phyloP scores from a whole-genome alignment of 2,113 vertebrate genomes.

The Tylochromis polylepis region DNA sequence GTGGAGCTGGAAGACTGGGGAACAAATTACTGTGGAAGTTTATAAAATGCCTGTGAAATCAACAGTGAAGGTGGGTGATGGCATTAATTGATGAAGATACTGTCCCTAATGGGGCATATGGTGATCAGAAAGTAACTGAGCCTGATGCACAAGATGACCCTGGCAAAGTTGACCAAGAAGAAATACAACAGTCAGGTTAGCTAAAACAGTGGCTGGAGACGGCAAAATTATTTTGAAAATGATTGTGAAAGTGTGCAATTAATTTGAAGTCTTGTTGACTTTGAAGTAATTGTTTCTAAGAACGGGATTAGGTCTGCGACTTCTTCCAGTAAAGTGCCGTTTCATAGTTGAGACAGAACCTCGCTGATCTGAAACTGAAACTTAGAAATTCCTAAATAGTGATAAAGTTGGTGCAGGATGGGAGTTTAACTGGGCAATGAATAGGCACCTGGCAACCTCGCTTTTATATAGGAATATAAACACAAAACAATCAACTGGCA shows the following conservation, averaged over 20 bases:
- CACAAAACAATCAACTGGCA: not conserved
- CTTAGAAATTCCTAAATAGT: not conserved
- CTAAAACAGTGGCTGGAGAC: not conserved
- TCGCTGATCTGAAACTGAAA: not conserved
- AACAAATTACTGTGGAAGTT: not conserved
- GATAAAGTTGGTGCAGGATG: not conserved
- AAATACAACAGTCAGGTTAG: not conserved
- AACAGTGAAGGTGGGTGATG: accelerated
- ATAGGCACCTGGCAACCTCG: accelerated
- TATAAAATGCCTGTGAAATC: not conserved
- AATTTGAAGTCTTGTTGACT: not conserved
- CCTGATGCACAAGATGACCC: not conserved
- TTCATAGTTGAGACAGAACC: not conserved
- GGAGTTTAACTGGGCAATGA: not conserved
- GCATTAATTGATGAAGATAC: not conserved
- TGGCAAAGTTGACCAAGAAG: not conserved
- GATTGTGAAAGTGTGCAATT: not conserved
- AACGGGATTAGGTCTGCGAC: not conserved
- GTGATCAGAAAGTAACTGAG: not conserved
- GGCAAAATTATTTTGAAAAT: not conserved
- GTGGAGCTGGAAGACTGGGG: not conserved
- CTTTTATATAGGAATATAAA: not conserved
- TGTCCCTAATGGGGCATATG: not conserved
- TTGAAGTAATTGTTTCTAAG: not conserved
- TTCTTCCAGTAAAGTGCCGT: not conserved